Conservation (phyloP, 1,140 invertebrate genomes). For the Reticulitermes speratus region DNA sequence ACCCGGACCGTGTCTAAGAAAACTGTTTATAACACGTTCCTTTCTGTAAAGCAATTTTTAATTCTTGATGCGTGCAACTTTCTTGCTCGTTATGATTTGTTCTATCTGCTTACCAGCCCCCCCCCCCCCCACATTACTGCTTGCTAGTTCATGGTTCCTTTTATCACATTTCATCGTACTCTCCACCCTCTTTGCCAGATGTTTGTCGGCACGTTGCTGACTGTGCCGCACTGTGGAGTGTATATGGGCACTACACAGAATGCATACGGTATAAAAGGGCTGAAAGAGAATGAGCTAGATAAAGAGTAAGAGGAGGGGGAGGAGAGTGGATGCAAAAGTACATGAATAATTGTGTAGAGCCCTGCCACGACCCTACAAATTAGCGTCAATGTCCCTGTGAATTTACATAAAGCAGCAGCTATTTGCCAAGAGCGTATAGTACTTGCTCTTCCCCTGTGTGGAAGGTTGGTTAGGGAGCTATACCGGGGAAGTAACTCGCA, state of each 20-base stretch:
- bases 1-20: too few relatives aligned
- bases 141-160: neutral
- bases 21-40: too few relatives aligned
- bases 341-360: slow-evolving; percentile 19
- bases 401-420: slow-evolving; percentile 2
- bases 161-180: neutral
- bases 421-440: neutral
- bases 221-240: neutral
- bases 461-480: too few relatives aligned
- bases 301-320: neutral
- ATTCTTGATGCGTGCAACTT: too few relatives aligned
- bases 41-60: too few relatives aligned
- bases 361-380: neutral
- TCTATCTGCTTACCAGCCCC: too few relatives aligned
- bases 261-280: neutral
- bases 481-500: too few relatives aligned
- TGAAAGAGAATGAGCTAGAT: neutral
- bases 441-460: too few relatives aligned
- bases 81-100: too few relatives aligned
- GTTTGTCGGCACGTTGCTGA: neutral
- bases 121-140: too few relatives aligned
- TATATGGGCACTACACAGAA: neutral
- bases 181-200: neutral
- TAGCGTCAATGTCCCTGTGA: neutral
- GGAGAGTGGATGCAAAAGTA: neutral